Percentiles rank a stretch among this genome's conserved stretches.
Evolutionary conservation across 2,888 invertebrate species (phyloP).

Genomic region (Synergus umbraculus): DNA sequence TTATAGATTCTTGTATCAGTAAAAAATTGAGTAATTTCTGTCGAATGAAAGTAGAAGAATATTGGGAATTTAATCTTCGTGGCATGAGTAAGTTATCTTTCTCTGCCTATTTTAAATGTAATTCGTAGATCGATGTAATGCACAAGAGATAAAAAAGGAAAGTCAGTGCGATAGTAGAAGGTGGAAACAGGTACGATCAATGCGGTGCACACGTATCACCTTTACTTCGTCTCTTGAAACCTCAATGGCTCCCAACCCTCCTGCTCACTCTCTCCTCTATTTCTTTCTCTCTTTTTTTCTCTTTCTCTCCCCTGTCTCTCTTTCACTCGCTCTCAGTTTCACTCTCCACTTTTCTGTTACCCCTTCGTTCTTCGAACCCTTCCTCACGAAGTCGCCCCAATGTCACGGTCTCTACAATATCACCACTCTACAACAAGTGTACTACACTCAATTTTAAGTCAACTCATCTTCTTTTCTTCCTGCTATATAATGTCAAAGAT

Average conservation of each 20-base stretch:
- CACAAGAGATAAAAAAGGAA: neutral
- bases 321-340: constrained; percentile 27
- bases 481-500: constrained; percentile 11
- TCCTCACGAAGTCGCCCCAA: constrained; percentile 25
- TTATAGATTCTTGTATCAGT: no score
- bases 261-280: neutral
- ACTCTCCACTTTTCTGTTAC: constrained; percentile 28
- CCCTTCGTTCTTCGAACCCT: constrained; percentile 40
- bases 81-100: neutral
- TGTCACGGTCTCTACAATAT: constrained; percentile 36
- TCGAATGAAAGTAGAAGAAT: neutral
- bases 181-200: constrained; percentile 35
- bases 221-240: constrained; percentile 36
- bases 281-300: neutral
- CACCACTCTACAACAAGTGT: neutral
- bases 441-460: neutral
- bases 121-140: constrained; percentile 17
- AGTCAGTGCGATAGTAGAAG: neutral
- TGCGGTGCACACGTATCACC: constrained; percentile 31
- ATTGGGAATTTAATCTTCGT: neutral
- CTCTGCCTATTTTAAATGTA: neutral
- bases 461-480: neutral
- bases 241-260: constrained; percentile 32
- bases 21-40: no score
- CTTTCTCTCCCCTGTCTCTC: neutral